These are phyloP conservation scores for Cantharis rufa DNA, from an alignment of 2,888 invertebrate species.

Conservation along the genomic window DNA sequence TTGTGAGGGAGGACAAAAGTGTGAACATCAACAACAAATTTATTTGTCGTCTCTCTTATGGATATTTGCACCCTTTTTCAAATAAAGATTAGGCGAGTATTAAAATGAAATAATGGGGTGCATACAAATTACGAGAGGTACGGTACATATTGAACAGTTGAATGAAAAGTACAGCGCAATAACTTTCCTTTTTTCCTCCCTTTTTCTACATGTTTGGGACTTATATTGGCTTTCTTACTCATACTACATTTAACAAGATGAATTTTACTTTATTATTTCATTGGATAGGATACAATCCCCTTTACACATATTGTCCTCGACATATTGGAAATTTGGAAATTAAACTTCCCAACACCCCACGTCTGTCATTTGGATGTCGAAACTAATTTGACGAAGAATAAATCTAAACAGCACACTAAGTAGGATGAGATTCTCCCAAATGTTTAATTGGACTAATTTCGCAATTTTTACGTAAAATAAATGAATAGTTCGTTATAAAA, in stretches of 20 bases:
- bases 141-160: constrained; percentile 18
- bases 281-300: constrained; percentile 7
- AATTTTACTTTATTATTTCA: constrained; percentile 14
- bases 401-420: background rate
- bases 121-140: constrained; percentile 18
- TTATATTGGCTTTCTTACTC: background rate
- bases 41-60: constrained; percentile 3
- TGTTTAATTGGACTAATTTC: background rate
- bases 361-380: constrained; percentile 8
- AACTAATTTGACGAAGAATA: constrained; percentile 1
- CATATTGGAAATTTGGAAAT: constrained; percentile 23
- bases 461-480: background rate
- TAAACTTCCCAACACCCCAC: constrained; percentile 9
- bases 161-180: constrained; percentile 20
- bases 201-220: background rate
- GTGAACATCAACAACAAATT: background rate
- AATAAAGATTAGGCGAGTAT: constrained; percentile 26
- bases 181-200: constrained; percentile 1
- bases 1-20: background rate
- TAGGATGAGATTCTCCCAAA: background rate
- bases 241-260: constrained; percentile 21
- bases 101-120: constrained; percentile 26
- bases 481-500: background rate
- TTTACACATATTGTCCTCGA: constrained; percentile 17
- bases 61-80: constrained; percentile 11